Percentiles rank a stretch among this genome's conserved stretches.
Evolutionary conservation across 2,888 invertebrate species (phyloP).

Genomic region (Enchytraeus crypticus): DNA sequence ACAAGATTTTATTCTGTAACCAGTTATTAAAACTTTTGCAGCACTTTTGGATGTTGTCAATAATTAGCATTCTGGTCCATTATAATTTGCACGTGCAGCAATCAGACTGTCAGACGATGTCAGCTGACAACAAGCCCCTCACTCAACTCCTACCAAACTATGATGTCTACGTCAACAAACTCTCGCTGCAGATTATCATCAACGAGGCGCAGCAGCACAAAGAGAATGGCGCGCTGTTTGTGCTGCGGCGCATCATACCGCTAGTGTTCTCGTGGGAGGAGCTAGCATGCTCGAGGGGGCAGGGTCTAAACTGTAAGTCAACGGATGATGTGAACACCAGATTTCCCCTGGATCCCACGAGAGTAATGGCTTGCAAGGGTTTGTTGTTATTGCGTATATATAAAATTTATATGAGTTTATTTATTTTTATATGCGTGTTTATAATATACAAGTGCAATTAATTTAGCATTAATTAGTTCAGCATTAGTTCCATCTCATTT

Average conservation of each 20-base stretch:
- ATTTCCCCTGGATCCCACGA: conserved; percentile 14
- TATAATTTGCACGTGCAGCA: too few species aligned
- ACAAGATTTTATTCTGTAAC: too few species aligned
- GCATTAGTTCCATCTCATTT: too few species aligned
- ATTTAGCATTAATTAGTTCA: too few species aligned
- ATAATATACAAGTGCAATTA: too few species aligned
- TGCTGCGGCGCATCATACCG: conserved; percentile 15
- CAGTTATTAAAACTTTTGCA: too few species aligned
- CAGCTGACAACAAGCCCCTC: background rate
- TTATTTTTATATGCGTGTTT: too few species aligned
- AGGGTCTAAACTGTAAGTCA: conserved; percentile 18
- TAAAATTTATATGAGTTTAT: too few species aligned
- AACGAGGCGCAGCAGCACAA: conserved; percentile 18
- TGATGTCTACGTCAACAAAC: conserved; percentile 17
- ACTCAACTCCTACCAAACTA: conserved; percentile 16
- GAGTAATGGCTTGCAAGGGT: conserved; percentile 18
- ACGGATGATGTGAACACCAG: conserved; percentile 15
- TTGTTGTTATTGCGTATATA: too few species aligned
- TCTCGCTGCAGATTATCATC: conserved; percentile 16
- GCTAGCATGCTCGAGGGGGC: conserved; percentile 15
- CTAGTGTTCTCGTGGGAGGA: conserved; percentile 19
- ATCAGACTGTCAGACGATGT: background rate
- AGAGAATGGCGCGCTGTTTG: conserved; percentile 13
- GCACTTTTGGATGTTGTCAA: too few species aligned
- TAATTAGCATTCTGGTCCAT: too few species aligned